Evolutionary conservation across 2,888 invertebrate species (phyloP).

Genomic region (Mystacides longicornis): DNA sequence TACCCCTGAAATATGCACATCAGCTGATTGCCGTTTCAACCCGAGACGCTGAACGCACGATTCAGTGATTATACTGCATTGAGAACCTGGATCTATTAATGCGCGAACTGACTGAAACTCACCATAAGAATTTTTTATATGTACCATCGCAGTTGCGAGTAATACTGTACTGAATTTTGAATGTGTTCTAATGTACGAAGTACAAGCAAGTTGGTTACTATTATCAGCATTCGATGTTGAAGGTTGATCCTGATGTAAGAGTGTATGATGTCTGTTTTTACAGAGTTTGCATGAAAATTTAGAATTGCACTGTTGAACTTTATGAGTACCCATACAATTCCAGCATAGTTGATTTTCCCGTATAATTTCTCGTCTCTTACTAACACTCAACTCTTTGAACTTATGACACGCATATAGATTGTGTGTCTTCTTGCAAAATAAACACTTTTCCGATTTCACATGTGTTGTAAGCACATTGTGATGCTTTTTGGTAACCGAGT

Average conservation of each 20-base stretch:
- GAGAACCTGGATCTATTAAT: not conserved
- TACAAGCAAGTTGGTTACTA: not conserved
- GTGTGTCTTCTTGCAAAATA: too few relatives aligned
- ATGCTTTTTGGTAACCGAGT: too few relatives aligned
- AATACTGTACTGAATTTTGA: not conserved
- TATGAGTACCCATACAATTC: too few relatives aligned
- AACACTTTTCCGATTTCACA: too few relatives aligned
- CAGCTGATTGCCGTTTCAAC: not conserved
- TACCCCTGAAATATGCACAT: not conserved
- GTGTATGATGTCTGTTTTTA: not conserved
- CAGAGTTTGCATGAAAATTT: too few relatives aligned
- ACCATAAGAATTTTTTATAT: not conserved
- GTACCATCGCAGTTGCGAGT: not conserved
- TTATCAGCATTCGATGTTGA: not conserved
- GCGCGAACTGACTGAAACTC: not conserved
- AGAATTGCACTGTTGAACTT: too few relatives aligned
- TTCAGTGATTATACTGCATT: not conserved
- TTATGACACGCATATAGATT: too few relatives aligned
- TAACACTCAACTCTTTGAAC: too few relatives aligned
- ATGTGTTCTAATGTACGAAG: not conserved
- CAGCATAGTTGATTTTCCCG: too few relatives aligned
- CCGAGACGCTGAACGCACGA: not conserved
- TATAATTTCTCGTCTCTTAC: too few relatives aligned
- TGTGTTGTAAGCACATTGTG: too few relatives aligned
- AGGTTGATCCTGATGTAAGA: not conserved